phyloP scores from a whole-genome alignment of 2,888 invertebrate genomes.

The Cheilosia impressa region DNA sequence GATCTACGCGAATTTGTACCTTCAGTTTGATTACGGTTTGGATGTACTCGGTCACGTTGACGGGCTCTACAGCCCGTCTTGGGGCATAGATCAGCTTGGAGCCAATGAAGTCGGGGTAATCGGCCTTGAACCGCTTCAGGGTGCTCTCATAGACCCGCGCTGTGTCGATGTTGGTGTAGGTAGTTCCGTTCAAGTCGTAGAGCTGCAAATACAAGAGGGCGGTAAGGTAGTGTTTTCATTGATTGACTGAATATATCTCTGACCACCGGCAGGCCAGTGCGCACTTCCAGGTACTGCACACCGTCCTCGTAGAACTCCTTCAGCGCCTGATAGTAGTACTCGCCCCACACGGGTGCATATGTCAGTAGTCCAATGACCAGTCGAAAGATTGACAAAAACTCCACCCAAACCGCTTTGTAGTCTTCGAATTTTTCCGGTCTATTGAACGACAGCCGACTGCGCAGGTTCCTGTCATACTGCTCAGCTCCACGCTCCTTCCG shows the following conservation, averaged over 20 bases:
- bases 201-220: constrained; percentile 79
- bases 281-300: constrained; percentile 88
- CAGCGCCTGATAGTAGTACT: constrained; percentile 87
- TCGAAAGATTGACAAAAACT: constrained; percentile 85
- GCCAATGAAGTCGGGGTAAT: constrained; percentile 88
- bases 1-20: constrained; percentile 73
- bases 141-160: constrained; percentile 86
- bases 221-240: background rate
- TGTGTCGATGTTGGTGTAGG: constrained; percentile 85
- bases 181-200: constrained; percentile 88
- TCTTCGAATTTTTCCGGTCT: constrained; percentile 84
- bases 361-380: constrained; percentile 85
- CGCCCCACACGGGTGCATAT: constrained; percentile 87
- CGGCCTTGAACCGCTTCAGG: constrained; percentile 85
- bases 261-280: constrained; percentile 86
- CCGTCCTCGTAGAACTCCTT: constrained; percentile 87
- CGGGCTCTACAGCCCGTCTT: constrained; percentile 83
- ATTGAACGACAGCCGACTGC: constrained; percentile 85
- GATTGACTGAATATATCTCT: constrained; percentile 15
- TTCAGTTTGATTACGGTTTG: constrained; percentile 78
- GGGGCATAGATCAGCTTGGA: constrained; percentile 89
- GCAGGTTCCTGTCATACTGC: constrained; percentile 85
- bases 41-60: constrained; percentile 84
- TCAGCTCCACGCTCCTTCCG: constrained; percentile 76
- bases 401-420: constrained; percentile 86